These are phyloP conservation scores for Coreoperca whiteheadi DNA, from an alignment of 2,113 vertebrate genomes.

Conservation along the genomic window DNA sequence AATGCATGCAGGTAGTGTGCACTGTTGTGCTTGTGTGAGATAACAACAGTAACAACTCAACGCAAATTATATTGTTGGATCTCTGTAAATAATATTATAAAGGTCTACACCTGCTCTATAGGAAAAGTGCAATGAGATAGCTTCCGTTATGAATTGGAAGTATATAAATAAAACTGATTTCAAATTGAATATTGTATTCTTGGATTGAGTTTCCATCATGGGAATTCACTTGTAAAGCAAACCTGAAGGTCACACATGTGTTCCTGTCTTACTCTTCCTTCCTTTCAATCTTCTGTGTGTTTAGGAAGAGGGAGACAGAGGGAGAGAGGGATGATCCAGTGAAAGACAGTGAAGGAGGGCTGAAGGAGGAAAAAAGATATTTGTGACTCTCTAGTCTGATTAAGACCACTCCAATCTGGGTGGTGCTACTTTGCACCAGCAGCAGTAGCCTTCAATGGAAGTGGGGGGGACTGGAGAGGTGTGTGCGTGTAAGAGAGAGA, in stretches of 20 bases:
- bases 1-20: conserved; percentile 19
- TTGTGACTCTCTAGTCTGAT: conserved; percentile 72
- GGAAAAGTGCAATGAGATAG: too few relatives aligned
- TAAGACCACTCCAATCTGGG: conserved; percentile 76
- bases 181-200: too few relatives aligned
- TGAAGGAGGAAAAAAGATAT: conserved; percentile 48
- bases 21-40: background rate
- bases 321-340: background rate
- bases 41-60: background rate
- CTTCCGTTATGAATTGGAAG: too few relatives aligned
- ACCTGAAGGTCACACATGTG: conserved; percentile 8
- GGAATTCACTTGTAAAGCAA: conserved; percentile 36
- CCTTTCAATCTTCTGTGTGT: conserved; percentile 20
- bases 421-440: conserved; percentile 62
- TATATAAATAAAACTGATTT: too few relatives aligned
- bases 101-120: too few relatives aligned
- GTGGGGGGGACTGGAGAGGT: conserved; percentile 21
- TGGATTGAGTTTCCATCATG: too few relatives aligned
- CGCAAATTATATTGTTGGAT: too few relatives aligned
- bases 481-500: background rate
- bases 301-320: background rate
- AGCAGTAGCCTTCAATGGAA: conserved; percentile 39
- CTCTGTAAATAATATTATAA: too few relatives aligned
- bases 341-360: conserved; percentile 48
- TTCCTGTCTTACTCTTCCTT: conserved; percentile 5